Percentiles rank a stretch among this genome's conserved stretches.
Evolutionary conservation across 92 coral and sea anemone species (phyloP).

Genomic region (Paramuricea clavata): DNA sequence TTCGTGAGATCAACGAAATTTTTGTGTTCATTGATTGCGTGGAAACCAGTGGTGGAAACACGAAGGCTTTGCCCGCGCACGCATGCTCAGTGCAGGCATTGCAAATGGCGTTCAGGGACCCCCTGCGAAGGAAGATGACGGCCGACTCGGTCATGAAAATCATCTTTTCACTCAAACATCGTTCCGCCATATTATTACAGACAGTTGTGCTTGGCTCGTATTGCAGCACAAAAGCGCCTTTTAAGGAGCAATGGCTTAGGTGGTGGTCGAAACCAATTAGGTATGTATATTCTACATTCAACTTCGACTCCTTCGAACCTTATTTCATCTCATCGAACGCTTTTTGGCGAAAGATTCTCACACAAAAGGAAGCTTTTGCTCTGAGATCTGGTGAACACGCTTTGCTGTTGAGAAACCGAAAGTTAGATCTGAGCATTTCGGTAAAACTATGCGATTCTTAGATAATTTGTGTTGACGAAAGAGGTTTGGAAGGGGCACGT

Average conservation of each 20-base stretch:
- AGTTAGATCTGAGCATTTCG: constrained; percentile 8
- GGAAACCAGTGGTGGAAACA: too few relatives aligned
- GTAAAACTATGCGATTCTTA: constrained; percentile 15
- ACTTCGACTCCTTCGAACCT: constrained; percentile 76
- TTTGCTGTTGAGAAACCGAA: constrained; percentile 13
- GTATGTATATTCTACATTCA: constrained; percentile 74
- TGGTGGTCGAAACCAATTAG: constrained; percentile 76
- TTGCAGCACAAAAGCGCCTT: constrained; percentile 80
- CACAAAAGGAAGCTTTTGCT: constrained; percentile 47
- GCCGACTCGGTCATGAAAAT: constrained; percentile 99
- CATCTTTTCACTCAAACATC: constrained; percentile 99
- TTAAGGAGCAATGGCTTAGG: constrained; percentile 66
- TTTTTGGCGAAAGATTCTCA: constrained; percentile 67
- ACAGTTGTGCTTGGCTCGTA: constrained; percentile 83
- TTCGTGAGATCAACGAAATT: not conserved
- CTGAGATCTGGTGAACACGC: constrained; percentile 23
- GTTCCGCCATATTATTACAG: constrained; percentile 99
- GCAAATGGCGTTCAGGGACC: constrained; percentile 97
- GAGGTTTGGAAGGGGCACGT: not conserved
- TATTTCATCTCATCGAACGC: constrained; percentile 58
- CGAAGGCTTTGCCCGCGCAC: constrained; percentile 13
- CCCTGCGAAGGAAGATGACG: constrained; percentile 99
- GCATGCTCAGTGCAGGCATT: constrained; percentile 66
- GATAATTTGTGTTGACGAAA: not conserved
- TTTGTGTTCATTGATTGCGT: not conserved